Base-by-base conservation (phyloP, 2,888 invertebrate genomes). In the Luperina testacea region DNA sequence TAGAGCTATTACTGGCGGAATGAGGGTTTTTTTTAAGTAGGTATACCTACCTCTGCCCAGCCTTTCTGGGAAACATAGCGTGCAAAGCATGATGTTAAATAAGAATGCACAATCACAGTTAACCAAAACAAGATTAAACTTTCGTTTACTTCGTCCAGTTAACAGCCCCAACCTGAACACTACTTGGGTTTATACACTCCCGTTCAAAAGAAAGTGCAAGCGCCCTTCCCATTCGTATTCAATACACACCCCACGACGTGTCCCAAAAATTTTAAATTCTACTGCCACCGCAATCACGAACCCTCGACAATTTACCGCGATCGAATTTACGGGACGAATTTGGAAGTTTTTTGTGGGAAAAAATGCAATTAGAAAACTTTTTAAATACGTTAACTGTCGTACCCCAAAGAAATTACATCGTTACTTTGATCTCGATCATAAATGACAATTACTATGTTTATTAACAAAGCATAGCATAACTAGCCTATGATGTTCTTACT, bases 171-270 rank as follows among this genome's bases (percentile, higher is more conserved):
- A 61, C 32, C 27, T 48, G 57, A 59, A 64, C 59, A 61, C 38
- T 27, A 6, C 38, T 69, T n/a, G 38, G 24, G 61, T 80, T 78
- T 80, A 65, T n/a, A 82, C 51, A 79, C 85, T 72, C 68, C 42
- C 48, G 81, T 78, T 70, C 53, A 72, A 80, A 82, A 63, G 88
- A 88, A 89, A 89, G 89, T 89, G 88, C 81, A 88, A 88, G 86
- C 80, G 5, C 70, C 65, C 61, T 38, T 7, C 68, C 69, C n/a
- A 88, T 88, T 86, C 71, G 81, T 89, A 88, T 88, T 88, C 88
- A 89, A 80, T 81, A 74, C 86, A 82, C 76, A 70, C 61, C 48
- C 61, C 27, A 42, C 63, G 59, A 84, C 88, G 88, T 82, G 86
- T 75, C 72, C 75, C 86, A 79, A 84, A 86, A 77, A 75, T 88